phyloP scores from a whole-genome alignment of 2,888 invertebrate species.

The Nymphalis c-album region DNA sequence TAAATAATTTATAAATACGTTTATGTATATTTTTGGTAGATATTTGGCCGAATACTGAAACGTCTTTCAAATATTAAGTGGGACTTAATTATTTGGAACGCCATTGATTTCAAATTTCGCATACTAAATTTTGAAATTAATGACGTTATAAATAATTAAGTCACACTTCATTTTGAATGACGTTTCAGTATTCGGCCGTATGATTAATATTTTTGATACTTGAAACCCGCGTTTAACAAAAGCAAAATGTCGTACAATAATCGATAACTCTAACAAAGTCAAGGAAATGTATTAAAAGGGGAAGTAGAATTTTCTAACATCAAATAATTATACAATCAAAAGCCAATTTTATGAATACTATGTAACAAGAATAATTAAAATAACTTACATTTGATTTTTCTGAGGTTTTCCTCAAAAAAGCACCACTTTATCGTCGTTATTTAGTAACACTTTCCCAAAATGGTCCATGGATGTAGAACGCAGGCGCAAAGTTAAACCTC shows the following conservation, averaged over 20 bases:
- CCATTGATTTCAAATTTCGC: too few species aligned
- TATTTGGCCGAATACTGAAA: too few species aligned
- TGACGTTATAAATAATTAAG: too few species aligned
- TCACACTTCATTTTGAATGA: too few species aligned
- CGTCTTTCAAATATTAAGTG: too few species aligned
- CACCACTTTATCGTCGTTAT: conserved; percentile 60
- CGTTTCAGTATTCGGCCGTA: too few species aligned
- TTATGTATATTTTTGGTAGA: too few species aligned
- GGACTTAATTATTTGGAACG: too few species aligned
- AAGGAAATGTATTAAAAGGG: neutral
- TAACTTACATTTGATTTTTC: conserved; percentile 64
- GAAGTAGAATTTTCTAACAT: neutral
- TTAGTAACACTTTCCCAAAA: conserved; percentile 66
- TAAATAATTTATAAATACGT: too few species aligned
- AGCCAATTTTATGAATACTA: neutral
- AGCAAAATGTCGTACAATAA: conserved; percentile 18
- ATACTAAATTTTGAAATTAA: too few species aligned
- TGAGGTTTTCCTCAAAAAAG: conserved; percentile 59
- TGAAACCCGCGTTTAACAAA: conserved; percentile 2
- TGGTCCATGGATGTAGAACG: conserved; percentile 73
- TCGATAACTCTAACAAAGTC: conserved; percentile 11
- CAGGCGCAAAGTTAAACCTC: conserved; percentile 62
- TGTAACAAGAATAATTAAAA: conserved; percentile 14
- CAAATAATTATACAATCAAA: neutral
- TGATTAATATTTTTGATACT: neutral